Conservation (phyloP, 2,888 invertebrate species). For the Rotaria macrura region DNA sequence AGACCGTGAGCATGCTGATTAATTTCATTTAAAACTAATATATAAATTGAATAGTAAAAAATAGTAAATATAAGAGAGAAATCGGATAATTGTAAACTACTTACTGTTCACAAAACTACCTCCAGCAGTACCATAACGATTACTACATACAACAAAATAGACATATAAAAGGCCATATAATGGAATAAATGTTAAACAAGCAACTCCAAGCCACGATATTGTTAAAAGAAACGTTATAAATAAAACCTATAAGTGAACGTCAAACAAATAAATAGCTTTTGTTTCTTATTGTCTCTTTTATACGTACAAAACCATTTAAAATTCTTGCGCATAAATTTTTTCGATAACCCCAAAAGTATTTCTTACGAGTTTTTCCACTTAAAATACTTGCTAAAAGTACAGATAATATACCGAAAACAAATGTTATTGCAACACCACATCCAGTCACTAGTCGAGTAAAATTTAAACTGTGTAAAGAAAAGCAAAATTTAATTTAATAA, state of each 20-base stretch:
- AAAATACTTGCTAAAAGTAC: not conserved
- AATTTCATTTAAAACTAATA: constrained; percentile 1
- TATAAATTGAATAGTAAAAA: not conserved
- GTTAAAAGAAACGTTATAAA: not conserved
- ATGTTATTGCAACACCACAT: not conserved
- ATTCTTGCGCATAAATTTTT: constrained; percentile 8
- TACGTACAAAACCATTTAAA: constrained; percentile 6
- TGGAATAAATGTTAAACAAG: constrained; percentile 18
- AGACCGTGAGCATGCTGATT: not conserved
- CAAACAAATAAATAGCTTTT: not conserved
- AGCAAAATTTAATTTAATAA: not conserved
- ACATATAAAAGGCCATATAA: not conserved
- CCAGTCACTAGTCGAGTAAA: not conserved
- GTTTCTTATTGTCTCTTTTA: not conserved
- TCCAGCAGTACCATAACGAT: not conserved
- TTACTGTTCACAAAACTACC: not conserved
- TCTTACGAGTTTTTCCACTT: not conserved
- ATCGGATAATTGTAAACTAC: not conserved
- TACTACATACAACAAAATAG: not conserved
- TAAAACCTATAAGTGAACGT: not conserved
- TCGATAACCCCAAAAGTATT: not conserved
- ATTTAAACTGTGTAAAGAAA: not conserved
- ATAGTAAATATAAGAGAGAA: not conserved
- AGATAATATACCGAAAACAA: not conserved
- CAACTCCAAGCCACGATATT: not conserved